A percentile compares a stretch with the other conserved stretches of the same genome.
These are phyloP conservation scores for Microplitis manilae DNA, from an alignment of 2,888 invertebrate genomes.

Conservation along the genomic window DNA sequence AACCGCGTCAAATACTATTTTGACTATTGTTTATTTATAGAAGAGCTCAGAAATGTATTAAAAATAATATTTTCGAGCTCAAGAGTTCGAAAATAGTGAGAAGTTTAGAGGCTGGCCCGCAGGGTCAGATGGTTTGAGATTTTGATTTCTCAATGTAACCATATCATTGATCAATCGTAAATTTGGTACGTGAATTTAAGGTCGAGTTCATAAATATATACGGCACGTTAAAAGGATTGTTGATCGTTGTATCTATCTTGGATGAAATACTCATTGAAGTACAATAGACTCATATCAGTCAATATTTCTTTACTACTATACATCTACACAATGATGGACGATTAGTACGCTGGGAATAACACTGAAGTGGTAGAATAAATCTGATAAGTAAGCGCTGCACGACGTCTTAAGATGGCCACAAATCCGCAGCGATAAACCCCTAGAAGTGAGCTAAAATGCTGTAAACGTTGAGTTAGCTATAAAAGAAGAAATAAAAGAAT, in stretches of 20 bases:
- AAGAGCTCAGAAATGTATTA: too few species aligned
- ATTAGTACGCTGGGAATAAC: slow-evolving; percentile 49
- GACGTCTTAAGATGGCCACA: slow-evolving; percentile 64
- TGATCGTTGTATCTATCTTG: slow-evolving; percentile 31
- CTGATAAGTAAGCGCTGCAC: slow-evolving; percentile 70
- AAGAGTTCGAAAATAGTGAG: too few species aligned
- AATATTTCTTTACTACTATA: slow-evolving; percentile 31
- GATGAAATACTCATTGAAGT: slow-evolving; percentile 1
- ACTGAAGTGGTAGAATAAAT: slow-evolving; percentile 61
- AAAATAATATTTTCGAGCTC: too few species aligned
- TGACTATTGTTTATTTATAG: too few species aligned
- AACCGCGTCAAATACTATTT: too few species aligned
- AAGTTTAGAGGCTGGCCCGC: too few species aligned
- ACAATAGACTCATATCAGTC: slow-evolving; percentile 2
- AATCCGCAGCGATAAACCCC: slow-evolving; percentile 68
- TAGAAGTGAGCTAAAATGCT: slow-evolving; percentile 43
- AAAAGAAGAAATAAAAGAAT: not conserved
- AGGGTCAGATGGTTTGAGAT: too few species aligned
- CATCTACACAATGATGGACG: slow-evolving; percentile 39
- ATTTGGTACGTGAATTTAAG: not conserved
- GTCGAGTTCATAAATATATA: slow-evolving; percentile 1
- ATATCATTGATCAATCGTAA: not conserved
- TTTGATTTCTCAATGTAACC: too few species aligned
- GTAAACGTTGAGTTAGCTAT: slow-evolving; percentile 46
- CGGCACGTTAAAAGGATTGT: slow-evolving; percentile 12